Conservation (phyloP, 2,888 invertebrate species). For the Prionchulus punctatus region DNA sequence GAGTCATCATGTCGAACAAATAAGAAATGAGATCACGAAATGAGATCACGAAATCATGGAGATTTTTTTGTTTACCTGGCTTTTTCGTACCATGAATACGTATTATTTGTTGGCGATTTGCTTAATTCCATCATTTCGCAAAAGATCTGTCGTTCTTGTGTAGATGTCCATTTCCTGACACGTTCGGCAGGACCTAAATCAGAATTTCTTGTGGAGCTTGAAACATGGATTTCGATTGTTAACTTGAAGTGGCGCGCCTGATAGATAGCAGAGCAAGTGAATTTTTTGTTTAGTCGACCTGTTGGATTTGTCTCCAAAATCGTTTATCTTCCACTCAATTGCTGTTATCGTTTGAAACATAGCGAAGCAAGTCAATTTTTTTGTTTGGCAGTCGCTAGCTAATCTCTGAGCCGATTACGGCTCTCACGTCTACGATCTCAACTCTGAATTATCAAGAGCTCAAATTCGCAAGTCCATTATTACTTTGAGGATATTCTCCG, state of each 20-base stretch:
- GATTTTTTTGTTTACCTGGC: not conserved
- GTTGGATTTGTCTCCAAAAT: no score
- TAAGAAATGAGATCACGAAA: no score
- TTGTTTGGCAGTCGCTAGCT: no score
- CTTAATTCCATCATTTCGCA: conserved; percentile 1
- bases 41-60: no score
- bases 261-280: not conserved
- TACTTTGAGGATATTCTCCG: conserved; percentile 11
- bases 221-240: no score
- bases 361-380: no score
- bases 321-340: no score
- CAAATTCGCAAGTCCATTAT: not conserved
- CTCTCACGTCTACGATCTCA: not conserved
- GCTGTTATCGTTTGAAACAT: no score
- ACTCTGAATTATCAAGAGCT: not conserved
- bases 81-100: conserved; percentile 1
- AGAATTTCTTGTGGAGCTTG: no score
- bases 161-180: not conserved
- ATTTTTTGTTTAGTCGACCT: no score
- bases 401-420: not conserved
- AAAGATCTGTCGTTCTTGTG: not conserved
- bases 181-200: not conserved
- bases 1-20: no score
- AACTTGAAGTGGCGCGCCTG: no score
- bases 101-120: not conserved